Evolutionary conservation across 2,888 invertebrate genomes (phyloP).

Genomic region (Tipula confusa): DNA sequence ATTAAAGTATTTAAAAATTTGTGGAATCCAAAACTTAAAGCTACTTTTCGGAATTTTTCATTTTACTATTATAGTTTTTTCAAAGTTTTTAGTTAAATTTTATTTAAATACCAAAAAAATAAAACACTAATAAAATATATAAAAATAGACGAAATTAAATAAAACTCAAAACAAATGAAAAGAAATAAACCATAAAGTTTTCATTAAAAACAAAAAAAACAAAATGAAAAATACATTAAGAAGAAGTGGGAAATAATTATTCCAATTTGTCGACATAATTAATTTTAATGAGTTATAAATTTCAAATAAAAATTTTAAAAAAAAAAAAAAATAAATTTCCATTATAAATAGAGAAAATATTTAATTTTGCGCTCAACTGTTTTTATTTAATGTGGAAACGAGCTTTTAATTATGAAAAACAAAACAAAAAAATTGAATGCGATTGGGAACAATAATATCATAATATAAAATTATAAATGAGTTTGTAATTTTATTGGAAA

Average conservation of each 20-base stretch:
- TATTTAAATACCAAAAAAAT: background rate
- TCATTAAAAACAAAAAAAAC: no score
- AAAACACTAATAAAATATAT: no score
- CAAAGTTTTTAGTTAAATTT: background rate
- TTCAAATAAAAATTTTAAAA: no score
- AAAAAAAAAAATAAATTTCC: background rate
- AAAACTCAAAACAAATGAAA: background rate
- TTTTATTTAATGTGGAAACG: background rate
- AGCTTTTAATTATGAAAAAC: background rate
- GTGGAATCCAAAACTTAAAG: background rate
- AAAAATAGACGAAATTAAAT: background rate
- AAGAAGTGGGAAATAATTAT: background rate
- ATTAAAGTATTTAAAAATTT: background rate
- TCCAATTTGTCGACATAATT: constrained; percentile 25
- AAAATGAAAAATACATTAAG: no score
- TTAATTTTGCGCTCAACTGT: background rate
- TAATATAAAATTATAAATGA: no score
- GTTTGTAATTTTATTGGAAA: background rate
- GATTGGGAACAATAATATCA: background rate
- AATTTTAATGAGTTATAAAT: constrained; percentile 12
- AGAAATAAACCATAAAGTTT: background rate
- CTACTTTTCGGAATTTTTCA: no score
- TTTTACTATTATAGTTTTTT: background rate
- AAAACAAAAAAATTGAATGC: no score
- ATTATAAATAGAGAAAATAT: background rate